Conservation (phyloP, 2,888 invertebrate genomes). For the Saturnia pavonia region DNA sequence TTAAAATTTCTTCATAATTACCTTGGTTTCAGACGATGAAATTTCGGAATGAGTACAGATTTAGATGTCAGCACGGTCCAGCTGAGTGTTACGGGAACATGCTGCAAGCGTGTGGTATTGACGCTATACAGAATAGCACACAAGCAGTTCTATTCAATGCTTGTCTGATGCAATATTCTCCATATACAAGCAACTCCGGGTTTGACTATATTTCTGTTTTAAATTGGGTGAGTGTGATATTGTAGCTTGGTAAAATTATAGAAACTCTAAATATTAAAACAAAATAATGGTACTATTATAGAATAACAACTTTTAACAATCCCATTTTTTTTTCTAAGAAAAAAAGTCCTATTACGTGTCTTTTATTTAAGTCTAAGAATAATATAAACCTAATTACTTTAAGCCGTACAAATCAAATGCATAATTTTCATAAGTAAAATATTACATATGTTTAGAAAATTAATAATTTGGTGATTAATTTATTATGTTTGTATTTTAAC, state of each 20-base stretch:
- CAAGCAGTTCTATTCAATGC: slow-evolving; percentile 83
- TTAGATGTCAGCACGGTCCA: slow-evolving; percentile 88
- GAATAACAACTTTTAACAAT: background rate
- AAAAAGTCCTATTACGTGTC: background rate
- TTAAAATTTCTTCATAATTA: no score
- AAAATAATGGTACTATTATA: no score
- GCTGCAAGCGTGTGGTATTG: slow-evolving; percentile 88
- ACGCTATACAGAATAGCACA: slow-evolving; percentile 81
- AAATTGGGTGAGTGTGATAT: slow-evolving; percentile 36
- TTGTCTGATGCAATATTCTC: slow-evolving; percentile 47
- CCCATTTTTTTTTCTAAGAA: background rate
- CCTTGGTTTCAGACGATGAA: slow-evolving; percentile 41
- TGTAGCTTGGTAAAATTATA: background rate
- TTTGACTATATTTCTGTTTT: slow-evolving; percentile 31
- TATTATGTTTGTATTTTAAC: background rate
- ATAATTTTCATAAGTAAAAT: background rate
- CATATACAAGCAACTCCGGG: slow-evolving; percentile 27
- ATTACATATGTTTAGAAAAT: background rate
- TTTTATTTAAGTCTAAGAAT: background rate
- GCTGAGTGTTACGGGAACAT: slow-evolving; percentile 90
- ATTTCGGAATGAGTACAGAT: slow-evolving; percentile 48
- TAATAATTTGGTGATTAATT: background rate
- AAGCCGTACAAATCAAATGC: background rate
- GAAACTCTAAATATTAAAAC: no score
- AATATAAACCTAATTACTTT: background rate